Evolutionary conservation across 2,888 invertebrate genomes (phyloP), one percentile per base, ranked within the genome.

Genomic region (Marronus borbonicus): DNA sequence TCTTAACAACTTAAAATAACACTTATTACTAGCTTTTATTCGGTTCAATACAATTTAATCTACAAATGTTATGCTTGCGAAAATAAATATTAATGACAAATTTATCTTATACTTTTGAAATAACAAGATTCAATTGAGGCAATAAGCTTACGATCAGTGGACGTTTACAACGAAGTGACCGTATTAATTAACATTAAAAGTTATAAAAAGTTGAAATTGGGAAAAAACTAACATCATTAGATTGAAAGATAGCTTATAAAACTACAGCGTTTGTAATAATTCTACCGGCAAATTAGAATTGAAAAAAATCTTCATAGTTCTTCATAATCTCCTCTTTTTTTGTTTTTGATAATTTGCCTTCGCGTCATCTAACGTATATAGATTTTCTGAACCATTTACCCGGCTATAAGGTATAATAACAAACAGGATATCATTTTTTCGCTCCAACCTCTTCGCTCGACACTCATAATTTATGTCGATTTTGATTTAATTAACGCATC

Each of bases 401-500:
- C 65, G 65, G 39, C 39, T 20, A 17, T 44, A 44, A 65, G 50
- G 50, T 49, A 50, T 49, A 68, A 68, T 68, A 68, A 68, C 68
- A 49, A 74, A 60, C 72, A 74, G 72, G 72, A 74, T 68, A 68
- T 68, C 49, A 50, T 50, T 68, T 68, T 68, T 68, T 49, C 31
- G 31, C 31, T 36, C 20, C 68, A 49, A 39, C 28, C 50, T 28
- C 68, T 49, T 14, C 28, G 68, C 28, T 68, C 28, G 49, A 68
- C 49, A 68, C 50, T 68, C 50, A 50, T 68, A 68, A 68, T 68
- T 68, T 68, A 68, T 62, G 72, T 44, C 60, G 60, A 74, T 74
- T 60, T 74, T 74, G 60, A 74, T 74, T 74, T 74, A 74, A 74
- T 74, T 74, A 74, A 74, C 44, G 62, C 60, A 60, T 74, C 44